phyloP scores from a whole-genome alignment of 35 echinoderm and acorn worm genomes.

The Heliocidaris tuberculata region DNA sequence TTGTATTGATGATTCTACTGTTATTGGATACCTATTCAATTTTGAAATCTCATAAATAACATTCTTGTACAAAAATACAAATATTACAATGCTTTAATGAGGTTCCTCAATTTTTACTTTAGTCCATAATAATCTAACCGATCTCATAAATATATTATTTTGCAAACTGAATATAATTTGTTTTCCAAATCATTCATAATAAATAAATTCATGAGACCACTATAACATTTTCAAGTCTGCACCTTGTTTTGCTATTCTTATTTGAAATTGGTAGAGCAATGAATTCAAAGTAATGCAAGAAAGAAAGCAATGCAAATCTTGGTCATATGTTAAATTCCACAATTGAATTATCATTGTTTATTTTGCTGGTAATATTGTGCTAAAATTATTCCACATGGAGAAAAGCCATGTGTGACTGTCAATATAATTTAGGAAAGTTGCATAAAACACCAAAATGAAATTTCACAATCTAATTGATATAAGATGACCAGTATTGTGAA shows the following conservation, averaged over 20 bases:
- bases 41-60: not conserved
- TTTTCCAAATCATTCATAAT: constrained; percentile 17
- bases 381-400: not conserved
- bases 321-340: not conserved
- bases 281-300: not conserved
- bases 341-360: not conserved
- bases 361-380: not conserved
- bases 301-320: not conserved
- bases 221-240: not conserved
- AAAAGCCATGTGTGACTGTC: not conserved
- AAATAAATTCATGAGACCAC: not conserved
- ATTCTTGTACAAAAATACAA: not conserved
- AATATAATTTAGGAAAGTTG: not conserved
- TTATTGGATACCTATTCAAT: too few species aligned
- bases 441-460: not conserved
- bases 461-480: not conserved
- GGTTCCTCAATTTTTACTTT: not conserved
- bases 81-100: not conserved
- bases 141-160: constrained; percentile 8
- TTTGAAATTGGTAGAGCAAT: not conserved
- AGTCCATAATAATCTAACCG: not conserved
- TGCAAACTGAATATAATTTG: not conserved
- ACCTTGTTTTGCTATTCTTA: not conserved
- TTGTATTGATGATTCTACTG: not conserved
- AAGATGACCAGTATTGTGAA: not conserved